Base-by-base conservation (phyloP, 1,140 invertebrate genomes). In the Araneus ventricosus region DNA sequence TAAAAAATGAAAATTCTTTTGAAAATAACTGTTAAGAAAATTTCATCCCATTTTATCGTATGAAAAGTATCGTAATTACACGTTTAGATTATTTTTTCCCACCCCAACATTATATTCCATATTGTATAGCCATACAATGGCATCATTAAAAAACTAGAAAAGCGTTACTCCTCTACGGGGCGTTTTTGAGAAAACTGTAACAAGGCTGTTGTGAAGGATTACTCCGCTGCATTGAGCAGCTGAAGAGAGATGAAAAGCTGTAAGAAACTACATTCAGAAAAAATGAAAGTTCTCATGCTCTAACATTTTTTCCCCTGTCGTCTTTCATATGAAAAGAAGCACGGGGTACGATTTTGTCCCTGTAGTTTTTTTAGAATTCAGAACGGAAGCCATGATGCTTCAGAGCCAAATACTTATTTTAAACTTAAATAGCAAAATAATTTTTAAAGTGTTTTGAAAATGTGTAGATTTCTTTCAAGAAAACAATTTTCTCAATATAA, bases 281-380 rank as follows among this genome's bases (percentile, higher is more conserved):
- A 88, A 88, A 88, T 22, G 86, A 61, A 88, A 70, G 59, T 88
- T 88, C 86, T 88, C 86, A 88, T 88, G 86, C 86, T 67, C 67
- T 41, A 22, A 14, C 20, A 67, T 82, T 80, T 80, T n/a, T 45
- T 82, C 34, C 4, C 34, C 24, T 45, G 34, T 45, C 45, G 45
- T n/a, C 24, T 80, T 79, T 39, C 0, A 22, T 34, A 63, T 63
- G 61, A 67, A 67, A 67, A 52, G 45, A 52, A 67, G 24, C 63
- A 67, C 24, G 63, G n/a, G 63, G 63, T n/a, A 27, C 5, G 27
- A 27, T 67, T 67, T 67, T n/a, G n/a, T 67, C 27, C 63, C 24
- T 10, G 24, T 67, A 30, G 63, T 30, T n/a, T 52, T 52, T n/a
- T n/a, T 10, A 30, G 27, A 6, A 67, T 67, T 7, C 8, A 67